phyloP scores from a whole-genome alignment of 2,888 invertebrate genomes.

The Leucophenga maculata region DNA sequence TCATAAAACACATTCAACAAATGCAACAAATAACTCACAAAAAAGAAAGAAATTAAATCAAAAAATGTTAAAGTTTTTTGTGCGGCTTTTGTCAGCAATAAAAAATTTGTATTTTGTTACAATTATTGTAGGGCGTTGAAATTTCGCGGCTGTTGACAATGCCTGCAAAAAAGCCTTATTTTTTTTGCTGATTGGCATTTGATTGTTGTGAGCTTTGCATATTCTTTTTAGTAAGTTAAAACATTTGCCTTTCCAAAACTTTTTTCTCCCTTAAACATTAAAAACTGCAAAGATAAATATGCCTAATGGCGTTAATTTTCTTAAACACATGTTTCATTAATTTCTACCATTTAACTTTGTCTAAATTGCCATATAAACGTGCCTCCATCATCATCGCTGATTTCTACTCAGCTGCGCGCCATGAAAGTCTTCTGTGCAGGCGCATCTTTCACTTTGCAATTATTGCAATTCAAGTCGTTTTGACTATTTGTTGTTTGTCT shows the following conservation, averaged over 20 bases:
- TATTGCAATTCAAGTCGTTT: too few species aligned
- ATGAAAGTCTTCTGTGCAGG: not conserved
- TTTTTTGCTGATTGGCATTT: not conserved
- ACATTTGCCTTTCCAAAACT: not conserved
- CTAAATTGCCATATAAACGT: too few species aligned
- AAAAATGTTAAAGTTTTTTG: slow-evolving; percentile 17
- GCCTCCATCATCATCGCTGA: not conserved
- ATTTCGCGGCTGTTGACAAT: too few species aligned
- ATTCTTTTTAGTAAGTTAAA: not conserved
- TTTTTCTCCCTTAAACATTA: slow-evolving; percentile 3
- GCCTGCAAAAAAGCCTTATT: not conserved
- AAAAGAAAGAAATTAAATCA: not conserved
- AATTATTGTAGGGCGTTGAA: slow-evolving; percentile 48
- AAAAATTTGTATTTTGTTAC: slow-evolving; percentile 58
- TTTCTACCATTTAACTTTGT: too few species aligned
- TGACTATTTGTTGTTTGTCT: too few species aligned
- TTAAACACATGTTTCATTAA: not conserved
- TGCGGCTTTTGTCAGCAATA: slow-evolving; percentile 39
- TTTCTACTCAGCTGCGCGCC: not conserved
- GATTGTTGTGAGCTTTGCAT: not conserved
- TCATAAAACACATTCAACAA: slow-evolving; percentile 49
- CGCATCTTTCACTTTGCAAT: too few species aligned
- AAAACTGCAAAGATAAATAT: slow-evolving; percentile 32
- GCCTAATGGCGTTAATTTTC: slow-evolving; percentile 32
- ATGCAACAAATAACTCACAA: slow-evolving; percentile 36